Evolutionary conservation across 2,797 vertebrate species (phyloP).

Genomic region (Percopsis omiscomaycus): DNA sequence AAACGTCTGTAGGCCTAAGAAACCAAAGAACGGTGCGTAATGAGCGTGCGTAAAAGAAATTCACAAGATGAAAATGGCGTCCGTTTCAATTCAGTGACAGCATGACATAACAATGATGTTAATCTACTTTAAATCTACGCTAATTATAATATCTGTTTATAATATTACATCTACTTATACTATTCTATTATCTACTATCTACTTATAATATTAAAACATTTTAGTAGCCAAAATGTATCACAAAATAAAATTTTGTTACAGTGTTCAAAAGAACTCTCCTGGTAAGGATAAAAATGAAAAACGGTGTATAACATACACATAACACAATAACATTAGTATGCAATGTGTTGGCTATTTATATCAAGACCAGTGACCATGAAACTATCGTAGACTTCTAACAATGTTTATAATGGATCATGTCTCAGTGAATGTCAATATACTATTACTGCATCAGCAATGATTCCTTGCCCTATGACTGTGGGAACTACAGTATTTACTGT

Average conservation of each 20-base stretch:
- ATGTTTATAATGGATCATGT: slow-evolving; percentile 2
- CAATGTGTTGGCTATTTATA: slow-evolving; percentile 2
- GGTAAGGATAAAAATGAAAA: too few relatives aligned
- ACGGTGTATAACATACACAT: too few relatives aligned
- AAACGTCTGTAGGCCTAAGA: not conserved
- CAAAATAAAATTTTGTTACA: too few relatives aligned
- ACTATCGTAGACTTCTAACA: not conserved
- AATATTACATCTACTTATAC: not conserved
- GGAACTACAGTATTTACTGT: slow-evolving; percentile 41
- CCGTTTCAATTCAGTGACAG: not conserved
- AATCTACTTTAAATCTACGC: too few relatives aligned
- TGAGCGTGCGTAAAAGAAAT: slow-evolving; percentile 31
- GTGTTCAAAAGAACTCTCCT: too few relatives aligned
- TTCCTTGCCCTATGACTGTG: slow-evolving; percentile 39
- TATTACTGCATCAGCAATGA: slow-evolving; percentile 47
- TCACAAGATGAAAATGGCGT: slow-evolving; percentile 17
- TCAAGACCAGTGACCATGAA: not conserved
- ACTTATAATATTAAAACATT: not conserved
- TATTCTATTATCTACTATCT: not conserved
- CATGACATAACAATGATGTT: slow-evolving; percentile 13
- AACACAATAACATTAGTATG: not conserved
- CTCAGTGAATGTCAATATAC: slow-evolving; percentile 18
- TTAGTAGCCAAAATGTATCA: not conserved
- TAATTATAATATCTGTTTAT: too few relatives aligned
- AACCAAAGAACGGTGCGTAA: slow-evolving; percentile 11